These are phyloP conservation scores for Megaleporinus macrocephalus DNA, from an alignment of 2,113 vertebrate species.

Conservation along the genomic window DNA sequence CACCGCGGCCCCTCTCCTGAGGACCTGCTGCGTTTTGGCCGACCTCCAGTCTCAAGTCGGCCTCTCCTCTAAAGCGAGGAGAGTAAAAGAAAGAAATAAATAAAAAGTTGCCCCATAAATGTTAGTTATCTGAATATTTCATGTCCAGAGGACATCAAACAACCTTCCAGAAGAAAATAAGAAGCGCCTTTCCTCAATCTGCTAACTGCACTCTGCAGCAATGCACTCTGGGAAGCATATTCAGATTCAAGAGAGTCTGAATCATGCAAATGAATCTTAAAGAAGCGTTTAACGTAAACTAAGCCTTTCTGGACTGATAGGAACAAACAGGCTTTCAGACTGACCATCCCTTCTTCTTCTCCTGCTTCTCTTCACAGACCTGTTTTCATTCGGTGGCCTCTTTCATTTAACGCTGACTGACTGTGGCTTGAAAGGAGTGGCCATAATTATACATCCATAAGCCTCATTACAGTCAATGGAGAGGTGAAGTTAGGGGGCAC, in stretches of 20 bases:
- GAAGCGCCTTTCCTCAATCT: neutral
- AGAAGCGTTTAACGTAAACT: constrained; percentile 10
- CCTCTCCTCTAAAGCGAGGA: constrained; percentile 15
- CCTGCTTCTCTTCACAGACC: neutral
- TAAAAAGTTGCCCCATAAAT: constrained; percentile 8
- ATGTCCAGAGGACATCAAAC: constrained; percentile 30
- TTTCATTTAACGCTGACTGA: too few species aligned
- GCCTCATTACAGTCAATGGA: too few species aligned
- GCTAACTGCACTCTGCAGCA: neutral
- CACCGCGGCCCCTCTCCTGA: neutral
- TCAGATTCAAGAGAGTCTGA: neutral
- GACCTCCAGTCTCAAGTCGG: constrained; percentile 19
- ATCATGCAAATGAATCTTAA: constrained; percentile 23
- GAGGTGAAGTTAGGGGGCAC: too few species aligned
- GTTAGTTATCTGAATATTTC: constrained; percentile 43
- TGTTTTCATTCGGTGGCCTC: too few species aligned
- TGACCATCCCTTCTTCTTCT: neutral
- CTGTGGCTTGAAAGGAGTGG: too few species aligned
- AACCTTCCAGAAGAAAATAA: constrained; percentile 18
- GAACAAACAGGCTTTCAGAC: neutral
- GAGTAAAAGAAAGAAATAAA: constrained; percentile 26
- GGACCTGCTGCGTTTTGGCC: constrained; percentile 8
- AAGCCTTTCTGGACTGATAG: neutral
- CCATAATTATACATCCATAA: too few species aligned
- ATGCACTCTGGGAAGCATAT: neutral